Percentiles rank a stretch among this genome's conserved stretches.
phyloP scores from a whole-genome alignment of 2,797 vertebrate species.

The Darevskia mixta region DNA sequence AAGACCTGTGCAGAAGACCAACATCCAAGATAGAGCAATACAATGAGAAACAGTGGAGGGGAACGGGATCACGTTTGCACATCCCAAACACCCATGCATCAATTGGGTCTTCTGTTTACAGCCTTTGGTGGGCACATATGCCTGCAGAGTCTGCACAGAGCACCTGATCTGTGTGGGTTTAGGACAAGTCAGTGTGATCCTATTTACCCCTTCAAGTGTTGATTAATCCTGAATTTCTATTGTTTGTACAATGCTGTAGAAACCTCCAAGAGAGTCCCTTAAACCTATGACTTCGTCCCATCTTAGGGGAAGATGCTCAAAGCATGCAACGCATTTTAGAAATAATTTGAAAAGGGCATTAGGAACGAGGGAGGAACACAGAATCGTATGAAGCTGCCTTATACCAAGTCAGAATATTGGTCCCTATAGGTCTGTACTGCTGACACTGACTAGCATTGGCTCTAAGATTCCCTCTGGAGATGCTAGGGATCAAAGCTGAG shows the following conservation, averaged over 20 bases:
- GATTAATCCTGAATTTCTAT: neutral
- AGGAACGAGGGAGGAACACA: neutral
- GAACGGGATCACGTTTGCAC: neutral
- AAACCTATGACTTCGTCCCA: neutral
- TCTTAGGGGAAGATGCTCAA: neutral
- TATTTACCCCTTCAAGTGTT: neutral
- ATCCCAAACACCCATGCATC: neutral
- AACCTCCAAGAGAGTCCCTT: neutral
- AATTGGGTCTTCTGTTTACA: neutral
- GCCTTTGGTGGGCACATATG: neutral
- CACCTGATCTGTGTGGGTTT: neutral
- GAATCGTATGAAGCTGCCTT: too few species aligned
- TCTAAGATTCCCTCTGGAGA: too few species aligned
- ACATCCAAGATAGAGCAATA: neutral
- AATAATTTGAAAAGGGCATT: conserved; percentile 14
- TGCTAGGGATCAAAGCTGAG: too few species aligned
- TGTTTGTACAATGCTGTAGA: neutral
- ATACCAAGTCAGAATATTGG: too few species aligned
- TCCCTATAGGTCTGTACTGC: neutral
- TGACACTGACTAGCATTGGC: neutral
- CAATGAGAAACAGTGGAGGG: neutral
- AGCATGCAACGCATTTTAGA: neutral
- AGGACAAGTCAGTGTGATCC: too few species aligned
- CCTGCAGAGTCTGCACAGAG: neutral
- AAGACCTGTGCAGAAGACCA: neutral